phyloP scores from a whole-genome alignment of 92 coral and sea anemone genomes.

The Ricordea florida region DNA sequence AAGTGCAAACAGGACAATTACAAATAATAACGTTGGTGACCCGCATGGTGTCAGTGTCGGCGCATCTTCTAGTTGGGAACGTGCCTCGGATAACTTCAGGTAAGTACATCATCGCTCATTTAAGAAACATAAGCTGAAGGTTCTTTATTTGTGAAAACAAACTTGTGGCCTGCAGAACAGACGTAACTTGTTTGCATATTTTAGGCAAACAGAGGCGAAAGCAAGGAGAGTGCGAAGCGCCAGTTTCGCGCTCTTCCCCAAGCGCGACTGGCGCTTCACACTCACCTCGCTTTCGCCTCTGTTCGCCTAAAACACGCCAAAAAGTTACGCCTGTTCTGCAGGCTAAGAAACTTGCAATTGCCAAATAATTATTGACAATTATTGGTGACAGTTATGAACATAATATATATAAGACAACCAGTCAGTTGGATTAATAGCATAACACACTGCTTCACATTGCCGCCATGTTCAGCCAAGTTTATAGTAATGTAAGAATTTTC shows the following conservation, averaged over 20 bases:
- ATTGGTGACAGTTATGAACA: conserved; percentile 2
- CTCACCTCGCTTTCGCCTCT: too few relatives aligned
- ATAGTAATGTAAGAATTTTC: not conserved
- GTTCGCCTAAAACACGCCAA: too few relatives aligned
- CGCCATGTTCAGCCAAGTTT: not conserved
- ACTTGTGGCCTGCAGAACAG: not conserved
- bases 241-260: too few relatives aligned
- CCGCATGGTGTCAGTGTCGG: not conserved
- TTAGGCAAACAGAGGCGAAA: not conserved
- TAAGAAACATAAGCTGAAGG: too few relatives aligned
- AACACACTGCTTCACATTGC: not conserved
- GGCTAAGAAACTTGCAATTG: too few relatives aligned
- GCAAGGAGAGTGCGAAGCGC: too few relatives aligned
- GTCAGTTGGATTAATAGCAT: too few relatives aligned
- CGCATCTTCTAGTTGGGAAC: conserved; percentile 10
- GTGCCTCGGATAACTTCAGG: conserved; percentile 41
- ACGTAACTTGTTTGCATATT: not conserved
- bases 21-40: not conserved
- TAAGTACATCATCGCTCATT: conserved; percentile 1
- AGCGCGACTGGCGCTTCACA: too few relatives aligned
- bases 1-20: conserved; percentile 8
- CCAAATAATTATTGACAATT: not conserved
- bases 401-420: not conserved
- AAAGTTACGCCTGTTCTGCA: too few relatives aligned
- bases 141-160: not conserved